Conservation (phyloP, 2,888 invertebrate species). For the Ceraclea dissimilis region DNA sequence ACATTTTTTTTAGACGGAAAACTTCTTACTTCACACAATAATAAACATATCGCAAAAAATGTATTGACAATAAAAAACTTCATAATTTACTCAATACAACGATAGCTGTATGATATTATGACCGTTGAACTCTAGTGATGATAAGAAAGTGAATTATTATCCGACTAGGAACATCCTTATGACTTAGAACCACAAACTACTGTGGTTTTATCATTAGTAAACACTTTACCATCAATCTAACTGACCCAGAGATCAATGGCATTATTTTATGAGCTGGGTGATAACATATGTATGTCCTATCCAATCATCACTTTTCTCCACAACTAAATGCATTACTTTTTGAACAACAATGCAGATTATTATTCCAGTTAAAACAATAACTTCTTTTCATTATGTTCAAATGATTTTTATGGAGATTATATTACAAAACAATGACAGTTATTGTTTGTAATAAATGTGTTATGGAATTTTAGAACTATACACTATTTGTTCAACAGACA, state of each 20-base stretch:
- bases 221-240: background rate
- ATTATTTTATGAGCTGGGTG: background rate
- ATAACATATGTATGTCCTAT: too few relatives aligned
- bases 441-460: too few relatives aligned
- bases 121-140: constrained; percentile 22
- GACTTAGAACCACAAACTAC: background rate
- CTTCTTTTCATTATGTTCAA: too few relatives aligned
- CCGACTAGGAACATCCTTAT: background rate
- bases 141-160: constrained; percentile 3
- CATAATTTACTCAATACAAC: constrained; percentile 11
- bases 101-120: constrained; percentile 8
- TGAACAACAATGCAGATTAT: too few relatives aligned
- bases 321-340: too few relatives aligned
- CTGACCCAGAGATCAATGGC: constrained; percentile 11
- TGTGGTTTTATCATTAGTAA: background rate
- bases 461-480: too few relatives aligned
- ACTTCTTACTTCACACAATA: constrained; percentile 10
- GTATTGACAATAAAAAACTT: constrained; percentile 17
- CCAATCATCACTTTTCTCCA: too few relatives aligned
- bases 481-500: too few relatives aligned
- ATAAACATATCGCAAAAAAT: constrained; percentile 14
- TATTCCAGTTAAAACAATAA: too few relatives aligned
- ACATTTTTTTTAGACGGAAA: constrained; percentile 18
- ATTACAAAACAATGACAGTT: too few relatives aligned
- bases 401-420: too few relatives aligned